Evolutionary conservation across 2,888 invertebrate species (phyloP).

Genomic region (Sinotaia quadrata): DNA sequence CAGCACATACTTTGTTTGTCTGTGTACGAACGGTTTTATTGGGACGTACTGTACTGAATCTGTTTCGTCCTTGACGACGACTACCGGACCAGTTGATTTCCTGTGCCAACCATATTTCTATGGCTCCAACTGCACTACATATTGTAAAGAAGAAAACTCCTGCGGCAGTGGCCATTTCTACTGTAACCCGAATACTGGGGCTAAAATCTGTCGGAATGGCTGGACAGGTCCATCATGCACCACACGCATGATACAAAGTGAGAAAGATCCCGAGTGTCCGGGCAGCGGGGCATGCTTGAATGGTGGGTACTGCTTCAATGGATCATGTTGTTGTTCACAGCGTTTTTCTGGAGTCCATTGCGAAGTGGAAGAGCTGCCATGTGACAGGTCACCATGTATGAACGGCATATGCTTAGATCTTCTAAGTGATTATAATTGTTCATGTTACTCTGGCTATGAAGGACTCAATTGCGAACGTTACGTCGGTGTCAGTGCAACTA

Average conservation of each 20-base stretch:
- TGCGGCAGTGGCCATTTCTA: slow-evolving; percentile 36
- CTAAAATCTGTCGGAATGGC: slow-evolving; percentile 33
- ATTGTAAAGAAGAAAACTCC: slow-evolving; percentile 32
- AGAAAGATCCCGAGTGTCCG: slow-evolving; percentile 40
- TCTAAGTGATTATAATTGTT: slow-evolving; percentile 39
- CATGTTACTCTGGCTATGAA: slow-evolving; percentile 41
- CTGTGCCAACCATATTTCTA: slow-evolving; percentile 33
- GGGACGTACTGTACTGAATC: slow-evolving; percentile 41
- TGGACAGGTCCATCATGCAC: slow-evolving; percentile 37
- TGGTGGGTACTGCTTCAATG: slow-evolving; percentile 37
- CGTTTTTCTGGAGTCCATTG: slow-evolving; percentile 42
- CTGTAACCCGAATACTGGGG: slow-evolving; percentile 33
- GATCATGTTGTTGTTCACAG: slow-evolving; percentile 42
- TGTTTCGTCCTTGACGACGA: slow-evolving; percentile 9
- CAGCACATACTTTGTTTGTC: slow-evolving; percentile 38
- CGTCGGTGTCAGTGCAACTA: slow-evolving; percentile 28
- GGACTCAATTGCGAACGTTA: slow-evolving; percentile 45
- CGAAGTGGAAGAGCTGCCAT: slow-evolving; percentile 35
- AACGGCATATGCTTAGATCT: slow-evolving; percentile 46
- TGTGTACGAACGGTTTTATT: slow-evolving; percentile 43
- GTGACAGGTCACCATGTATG: slow-evolving; percentile 40
- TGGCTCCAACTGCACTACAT: slow-evolving; percentile 32
- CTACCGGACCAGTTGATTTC: slow-evolving; percentile 2
- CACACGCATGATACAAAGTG: slow-evolving; percentile 15
- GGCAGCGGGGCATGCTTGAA: slow-evolving; percentile 34